phyloP scores from a whole-genome alignment of 2,888 invertebrate genomes.

The Archips xylosteana region DNA sequence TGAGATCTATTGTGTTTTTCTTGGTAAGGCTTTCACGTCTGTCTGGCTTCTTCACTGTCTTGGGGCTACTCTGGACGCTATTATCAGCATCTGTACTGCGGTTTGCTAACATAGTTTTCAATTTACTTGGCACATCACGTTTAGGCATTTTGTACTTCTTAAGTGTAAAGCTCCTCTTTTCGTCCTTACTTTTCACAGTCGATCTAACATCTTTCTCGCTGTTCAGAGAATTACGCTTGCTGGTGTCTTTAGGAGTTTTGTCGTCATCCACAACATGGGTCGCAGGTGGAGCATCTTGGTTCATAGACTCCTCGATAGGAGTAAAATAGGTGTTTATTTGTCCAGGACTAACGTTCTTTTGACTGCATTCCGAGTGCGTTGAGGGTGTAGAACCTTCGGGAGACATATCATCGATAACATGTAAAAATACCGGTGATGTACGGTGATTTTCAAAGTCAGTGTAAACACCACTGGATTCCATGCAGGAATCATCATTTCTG shows the following conservation, averaged over 20 bases:
- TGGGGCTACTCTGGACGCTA: conserved; percentile 86
- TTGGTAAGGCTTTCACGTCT: conserved; percentile 88
- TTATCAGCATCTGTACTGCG: conserved; percentile 81
- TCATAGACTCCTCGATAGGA: conserved; percentile 62
- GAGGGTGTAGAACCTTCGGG: conserved; percentile 87
- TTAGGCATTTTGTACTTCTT: conserved; percentile 93
- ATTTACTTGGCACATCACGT: conserved; percentile 90
- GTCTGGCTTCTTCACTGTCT: conserved; percentile 86
- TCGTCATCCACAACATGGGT: conserved; percentile 62
- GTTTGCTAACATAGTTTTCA: conserved; percentile 89
- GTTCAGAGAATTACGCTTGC: conserved; percentile 78
- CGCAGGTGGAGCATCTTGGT: conserved; percentile 60
- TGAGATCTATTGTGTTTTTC: conserved; percentile 89
- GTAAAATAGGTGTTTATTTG: conserved; percentile 66
- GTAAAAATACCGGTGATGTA: conserved; percentile 78
- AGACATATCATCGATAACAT: conserved; percentile 89
- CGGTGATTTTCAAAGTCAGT: conserved; percentile 92
- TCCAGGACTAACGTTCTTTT: conserved; percentile 72
- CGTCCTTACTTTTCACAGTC: conserved; percentile 79
- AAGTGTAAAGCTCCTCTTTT: conserved; percentile 82
- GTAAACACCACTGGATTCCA: conserved; percentile 96
- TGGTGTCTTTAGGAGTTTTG: conserved; percentile 71
- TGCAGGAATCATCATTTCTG: conserved; percentile 90
- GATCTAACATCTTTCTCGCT: conserved; percentile 72
- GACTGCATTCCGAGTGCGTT: conserved; percentile 81